These are phyloP conservation scores for Melanotaenia parkinsoni DNA, from an alignment of 2,797 vertebrate species.

Conservation along the genomic window DNA sequence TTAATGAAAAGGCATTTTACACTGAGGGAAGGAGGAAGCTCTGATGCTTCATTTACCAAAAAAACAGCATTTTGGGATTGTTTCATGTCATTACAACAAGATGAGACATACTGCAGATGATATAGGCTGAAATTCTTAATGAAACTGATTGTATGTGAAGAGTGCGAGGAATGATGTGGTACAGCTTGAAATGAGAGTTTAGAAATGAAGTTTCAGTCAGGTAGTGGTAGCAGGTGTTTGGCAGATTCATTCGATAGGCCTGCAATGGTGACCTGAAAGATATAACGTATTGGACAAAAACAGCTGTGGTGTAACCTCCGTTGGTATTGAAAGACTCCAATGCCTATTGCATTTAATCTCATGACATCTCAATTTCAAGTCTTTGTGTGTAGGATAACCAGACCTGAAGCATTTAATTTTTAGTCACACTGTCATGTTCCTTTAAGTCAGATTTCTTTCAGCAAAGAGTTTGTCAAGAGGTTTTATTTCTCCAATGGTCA, in stretches of 20 bases:
- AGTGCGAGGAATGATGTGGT: background rate
- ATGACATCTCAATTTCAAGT: background rate
- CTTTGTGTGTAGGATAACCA: background rate
- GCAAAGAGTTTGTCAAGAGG: background rate
- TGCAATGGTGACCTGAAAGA: background rate
- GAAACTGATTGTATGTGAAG: background rate
- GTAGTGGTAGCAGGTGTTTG: background rate
- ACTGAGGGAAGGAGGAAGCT: constrained; percentile 6
- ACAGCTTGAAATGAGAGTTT: background rate
- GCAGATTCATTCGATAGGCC: background rate
- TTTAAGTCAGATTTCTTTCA: background rate
- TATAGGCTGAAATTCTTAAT: background rate
- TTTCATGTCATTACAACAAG: background rate
- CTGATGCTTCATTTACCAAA: background rate
- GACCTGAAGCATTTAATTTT: background rate
- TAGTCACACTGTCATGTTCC: background rate
- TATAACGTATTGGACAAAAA: background rate
- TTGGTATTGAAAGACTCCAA: background rate
- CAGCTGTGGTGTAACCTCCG: background rate
- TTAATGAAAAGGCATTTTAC: constrained; percentile 27
- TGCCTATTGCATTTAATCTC: background rate
- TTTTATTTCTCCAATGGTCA: background rate
- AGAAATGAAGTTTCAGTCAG: background rate
- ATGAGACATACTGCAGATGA: background rate
- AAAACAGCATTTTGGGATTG: no score